Conservation (phyloP, 2,113 vertebrate genomes). For the Monopterus albus region DNA sequence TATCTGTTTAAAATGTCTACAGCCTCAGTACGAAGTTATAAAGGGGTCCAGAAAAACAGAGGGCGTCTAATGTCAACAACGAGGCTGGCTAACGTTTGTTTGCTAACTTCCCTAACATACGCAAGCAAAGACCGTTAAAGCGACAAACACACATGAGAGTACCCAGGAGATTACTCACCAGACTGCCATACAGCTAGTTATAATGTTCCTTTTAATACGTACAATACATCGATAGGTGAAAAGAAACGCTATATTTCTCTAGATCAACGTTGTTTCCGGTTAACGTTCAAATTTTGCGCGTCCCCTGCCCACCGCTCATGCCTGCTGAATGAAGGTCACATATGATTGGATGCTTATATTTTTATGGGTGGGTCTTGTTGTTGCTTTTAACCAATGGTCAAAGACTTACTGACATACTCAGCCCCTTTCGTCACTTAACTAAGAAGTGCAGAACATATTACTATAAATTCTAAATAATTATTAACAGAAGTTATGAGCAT, state of each 20-base stretch:
- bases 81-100: slow-evolving; percentile 14
- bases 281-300: slow-evolving; percentile 83
- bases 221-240: background rate
- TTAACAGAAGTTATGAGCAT: too few species aligned
- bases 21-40: too few species aligned
- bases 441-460: too few species aligned
- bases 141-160: background rate
- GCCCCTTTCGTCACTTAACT: too few species aligned
- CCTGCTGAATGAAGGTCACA: background rate
- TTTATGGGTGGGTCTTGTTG: slow-evolving; percentile 11
- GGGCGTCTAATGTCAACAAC: slow-evolving; percentile 38
- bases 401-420: too few species aligned
- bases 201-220: background rate
- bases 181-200: slow-evolving; percentile 29
- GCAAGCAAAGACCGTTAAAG: background rate
- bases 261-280: slow-evolving; percentile 65
- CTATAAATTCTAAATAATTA: too few species aligned
- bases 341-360: slow-evolving; percentile 49
- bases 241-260: slow-evolving; percentile 18
- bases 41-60: too few species aligned
- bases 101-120: slow-evolving; percentile 1
- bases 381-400: slow-evolving; percentile 59
- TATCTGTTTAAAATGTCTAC: too few species aligned
- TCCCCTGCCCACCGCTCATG: slow-evolving; percentile 37
- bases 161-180: slow-evolving; percentile 63